These are phyloP conservation scores for human DNA, from an alignment of 2,113 vertebrate species.

Conservation along the genomic window DNA sequence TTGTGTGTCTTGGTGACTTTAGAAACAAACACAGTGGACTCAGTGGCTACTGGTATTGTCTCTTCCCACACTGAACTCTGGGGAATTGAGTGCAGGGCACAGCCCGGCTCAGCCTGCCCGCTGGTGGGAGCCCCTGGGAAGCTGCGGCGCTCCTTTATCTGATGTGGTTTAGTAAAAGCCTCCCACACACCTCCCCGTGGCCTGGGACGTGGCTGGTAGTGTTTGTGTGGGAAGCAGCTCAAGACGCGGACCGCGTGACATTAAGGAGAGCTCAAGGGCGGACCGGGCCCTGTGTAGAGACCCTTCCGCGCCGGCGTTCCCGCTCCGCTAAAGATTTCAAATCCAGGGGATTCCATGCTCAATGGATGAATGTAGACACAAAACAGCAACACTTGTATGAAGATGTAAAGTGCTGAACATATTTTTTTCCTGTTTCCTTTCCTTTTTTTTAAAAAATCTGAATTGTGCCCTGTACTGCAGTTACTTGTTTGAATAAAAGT, in stretches of 20 bases:
- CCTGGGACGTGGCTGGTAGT: conserved; percentile 72
- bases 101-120: conserved; percentile 24
- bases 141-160: conserved; percentile 60
- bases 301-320: conserved; percentile 70
- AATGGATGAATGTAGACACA: conserved; percentile 75
- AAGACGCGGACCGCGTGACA: neutral
- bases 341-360: conserved; percentile 77
- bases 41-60: conserved; percentile 85
- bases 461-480: conserved; percentile 87
- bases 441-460: conserved; percentile 69
- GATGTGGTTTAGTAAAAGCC: conserved; percentile 63
- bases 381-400: conserved; percentile 67
- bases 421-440: conserved; percentile 68
- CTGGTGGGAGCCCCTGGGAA: conserved; percentile 62
- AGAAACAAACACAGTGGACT: conserved; percentile 84
- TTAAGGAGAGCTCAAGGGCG: conserved; percentile 13
- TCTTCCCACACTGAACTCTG: conserved; percentile 76
- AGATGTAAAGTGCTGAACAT: conserved; percentile 81
- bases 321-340: conserved; percentile 82
- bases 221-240: neutral
- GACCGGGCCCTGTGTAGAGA: conserved; percentile 65
- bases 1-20: conserved; percentile 85
- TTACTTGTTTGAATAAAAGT: conserved; percentile 89
- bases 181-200: conserved; percentile 67
- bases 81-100: conserved; percentile 13